Conservation (phyloP, 2,797 vertebrate species). For the Stomatorhinus walkeri region DNA sequence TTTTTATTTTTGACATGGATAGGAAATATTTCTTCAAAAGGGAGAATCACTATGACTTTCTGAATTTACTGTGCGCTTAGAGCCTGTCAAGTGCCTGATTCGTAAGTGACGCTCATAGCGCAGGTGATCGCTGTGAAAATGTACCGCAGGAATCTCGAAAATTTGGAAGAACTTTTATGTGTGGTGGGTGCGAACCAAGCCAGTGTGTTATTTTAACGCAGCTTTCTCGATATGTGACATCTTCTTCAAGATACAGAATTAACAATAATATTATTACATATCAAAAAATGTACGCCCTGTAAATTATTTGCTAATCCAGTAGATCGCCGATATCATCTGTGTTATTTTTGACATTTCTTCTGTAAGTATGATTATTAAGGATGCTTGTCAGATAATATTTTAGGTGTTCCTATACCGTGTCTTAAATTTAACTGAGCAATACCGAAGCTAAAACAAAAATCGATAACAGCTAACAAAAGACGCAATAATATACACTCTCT, state of each 20-base stretch:
- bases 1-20: background rate
- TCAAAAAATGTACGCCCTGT: background rate
- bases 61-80: background rate
- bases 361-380: background rate
- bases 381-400: conserved; percentile 1
- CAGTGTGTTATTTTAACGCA: background rate
- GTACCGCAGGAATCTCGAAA: background rate
- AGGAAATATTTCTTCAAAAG: background rate
- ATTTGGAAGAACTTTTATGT: background rate
- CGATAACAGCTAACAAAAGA: background rate
- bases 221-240: background rate
- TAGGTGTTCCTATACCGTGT: background rate
- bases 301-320: background rate
- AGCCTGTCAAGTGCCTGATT: background rate
- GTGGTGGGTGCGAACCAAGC: background rate
- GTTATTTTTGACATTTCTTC: background rate
- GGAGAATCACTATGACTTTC: background rate
- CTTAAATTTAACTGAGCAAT: background rate
- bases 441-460: background rate
- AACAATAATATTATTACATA: background rate
- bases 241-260: background rate
- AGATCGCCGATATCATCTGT: background rate
- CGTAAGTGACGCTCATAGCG: background rate
- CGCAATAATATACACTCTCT: background rate
- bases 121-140: background rate